Evolutionary conservation across 2,888 invertebrate species (phyloP).

Genomic region (Axea sp.): DNA sequence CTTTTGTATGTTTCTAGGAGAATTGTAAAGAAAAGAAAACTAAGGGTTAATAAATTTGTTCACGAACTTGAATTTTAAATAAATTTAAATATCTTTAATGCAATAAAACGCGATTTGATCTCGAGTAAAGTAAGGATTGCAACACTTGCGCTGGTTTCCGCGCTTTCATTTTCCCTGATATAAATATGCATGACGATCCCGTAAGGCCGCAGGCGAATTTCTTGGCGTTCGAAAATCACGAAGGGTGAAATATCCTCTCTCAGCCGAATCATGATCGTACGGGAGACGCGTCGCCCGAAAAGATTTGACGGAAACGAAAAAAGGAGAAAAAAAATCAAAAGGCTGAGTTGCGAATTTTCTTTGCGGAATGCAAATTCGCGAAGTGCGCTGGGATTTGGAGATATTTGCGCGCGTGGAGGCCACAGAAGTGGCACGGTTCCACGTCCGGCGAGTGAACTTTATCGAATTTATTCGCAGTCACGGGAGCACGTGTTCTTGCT

Average conservation of each 20-base stretch:
- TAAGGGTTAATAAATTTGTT: constrained; percentile 1
- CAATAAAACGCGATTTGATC: constrained; percentile 46
- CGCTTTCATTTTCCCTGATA: constrained; percentile 48
- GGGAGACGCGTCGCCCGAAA: constrained; percentile 30
- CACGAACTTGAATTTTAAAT: constrained; percentile 27
- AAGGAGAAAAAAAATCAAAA: constrained; percentile 24
- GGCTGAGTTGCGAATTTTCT: constrained; percentile 56
- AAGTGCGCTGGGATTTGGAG: constrained; percentile 54
- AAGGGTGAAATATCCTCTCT: constrained; percentile 61
- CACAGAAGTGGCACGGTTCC: constrained; percentile 45
- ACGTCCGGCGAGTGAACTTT: constrained; percentile 60
- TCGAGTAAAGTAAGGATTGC: constrained; percentile 42
- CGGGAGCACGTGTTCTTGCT: constrained; percentile 64
- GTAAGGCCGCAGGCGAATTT: constrained; percentile 49
- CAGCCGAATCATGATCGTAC: constrained; percentile 52
- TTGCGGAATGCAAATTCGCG: constrained; percentile 60
- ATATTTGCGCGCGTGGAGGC: constrained; percentile 53
- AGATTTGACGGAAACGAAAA: constrained; percentile 45
- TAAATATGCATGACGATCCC: constrained; percentile 60
- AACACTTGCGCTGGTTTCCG: constrained; percentile 39
- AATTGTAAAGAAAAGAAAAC: not conserved
- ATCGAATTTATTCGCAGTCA: constrained; percentile 72
- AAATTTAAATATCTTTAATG: constrained; percentile 50
- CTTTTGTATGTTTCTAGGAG: not conserved
- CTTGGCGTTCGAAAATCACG: constrained; percentile 58